A percentile compares a stretch with the other conserved stretches of the same genome.
phyloP scores from a whole-genome alignment of 2,797 vertebrate species.

The Eidolon dupreanum region DNA sequence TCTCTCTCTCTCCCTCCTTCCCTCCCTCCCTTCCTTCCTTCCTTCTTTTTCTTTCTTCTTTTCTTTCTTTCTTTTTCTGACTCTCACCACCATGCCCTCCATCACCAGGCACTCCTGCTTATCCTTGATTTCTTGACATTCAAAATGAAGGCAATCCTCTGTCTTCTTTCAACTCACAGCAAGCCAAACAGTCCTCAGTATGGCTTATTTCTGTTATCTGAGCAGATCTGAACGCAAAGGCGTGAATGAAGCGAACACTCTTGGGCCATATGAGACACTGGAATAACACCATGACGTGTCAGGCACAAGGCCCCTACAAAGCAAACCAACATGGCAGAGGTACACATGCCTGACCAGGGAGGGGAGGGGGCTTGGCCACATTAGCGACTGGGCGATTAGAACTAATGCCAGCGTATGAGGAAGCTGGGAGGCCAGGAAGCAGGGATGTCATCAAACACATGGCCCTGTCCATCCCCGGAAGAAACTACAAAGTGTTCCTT shows the following conservation, averaged over 20 bases:
- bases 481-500: neutral
- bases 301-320: neutral
- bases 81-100: neutral
- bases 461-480: neutral
- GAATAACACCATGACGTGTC: neutral
- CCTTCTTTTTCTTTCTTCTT: too few relatives aligned
- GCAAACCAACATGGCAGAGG: neutral
- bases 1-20: too few relatives aligned
- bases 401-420: neutral
- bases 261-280: neutral
- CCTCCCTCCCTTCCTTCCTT: too few relatives aligned
- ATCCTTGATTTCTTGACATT: neutral
- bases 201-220: neutral
- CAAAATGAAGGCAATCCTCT: neutral
- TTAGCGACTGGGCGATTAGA: neutral
- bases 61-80: too few relatives aligned
- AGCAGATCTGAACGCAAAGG: neutral
- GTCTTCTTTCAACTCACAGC: neutral
- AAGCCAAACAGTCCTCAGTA: neutral
- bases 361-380: neutral
- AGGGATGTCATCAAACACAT: neutral
- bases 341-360: rapidly evolving
- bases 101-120: neutral
- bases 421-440: neutral
- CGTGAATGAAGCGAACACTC: neutral